phyloP scores from a whole-genome alignment of 2,797 vertebrate species.

The Bradypus variegatus region DNA sequence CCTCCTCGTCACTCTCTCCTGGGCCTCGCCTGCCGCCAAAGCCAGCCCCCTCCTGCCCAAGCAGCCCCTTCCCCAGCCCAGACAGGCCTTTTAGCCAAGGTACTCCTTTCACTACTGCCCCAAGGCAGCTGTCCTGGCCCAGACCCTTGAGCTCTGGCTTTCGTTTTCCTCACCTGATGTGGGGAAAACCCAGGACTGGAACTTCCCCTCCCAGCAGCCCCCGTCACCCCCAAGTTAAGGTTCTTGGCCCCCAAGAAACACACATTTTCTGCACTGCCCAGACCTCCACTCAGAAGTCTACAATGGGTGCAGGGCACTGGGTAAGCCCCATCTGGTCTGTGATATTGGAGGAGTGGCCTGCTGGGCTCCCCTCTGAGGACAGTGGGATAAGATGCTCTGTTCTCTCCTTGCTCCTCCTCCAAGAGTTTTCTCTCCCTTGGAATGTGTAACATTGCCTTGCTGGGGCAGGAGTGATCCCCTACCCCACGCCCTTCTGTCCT shows the following conservation, averaged over 20 bases:
- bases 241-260: not conserved
- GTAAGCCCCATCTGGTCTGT: not conserved
- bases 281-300: not conserved
- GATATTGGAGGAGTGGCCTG: not conserved
- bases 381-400: not conserved
- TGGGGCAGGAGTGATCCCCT: not conserved
- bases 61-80: conserved; percentile 40
- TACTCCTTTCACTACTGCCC: not conserved
- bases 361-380: not conserved
- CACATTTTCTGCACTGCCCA: not conserved
- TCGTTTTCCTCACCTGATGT: conserved; percentile 55
- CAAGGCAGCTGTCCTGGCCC: conserved; percentile 27
- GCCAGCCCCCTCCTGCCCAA: not conserved
- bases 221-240: not conserved
- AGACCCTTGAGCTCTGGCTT: conserved; percentile 36
- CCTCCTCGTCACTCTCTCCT: conserved; percentile 52
- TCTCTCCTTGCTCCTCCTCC: not conserved
- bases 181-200: conserved; percentile 53
- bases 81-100: not conserved
- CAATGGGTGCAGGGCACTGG: not conserved
- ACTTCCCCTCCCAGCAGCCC: conserved; percentile 22
- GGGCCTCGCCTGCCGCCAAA: not conserved
- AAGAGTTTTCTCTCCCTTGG: not conserved
- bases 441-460: not conserved
- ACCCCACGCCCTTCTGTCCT: not conserved